phyloP scores from a whole-genome alignment of 2,113 vertebrate genomes.

The Actinemys pallida region DNA sequence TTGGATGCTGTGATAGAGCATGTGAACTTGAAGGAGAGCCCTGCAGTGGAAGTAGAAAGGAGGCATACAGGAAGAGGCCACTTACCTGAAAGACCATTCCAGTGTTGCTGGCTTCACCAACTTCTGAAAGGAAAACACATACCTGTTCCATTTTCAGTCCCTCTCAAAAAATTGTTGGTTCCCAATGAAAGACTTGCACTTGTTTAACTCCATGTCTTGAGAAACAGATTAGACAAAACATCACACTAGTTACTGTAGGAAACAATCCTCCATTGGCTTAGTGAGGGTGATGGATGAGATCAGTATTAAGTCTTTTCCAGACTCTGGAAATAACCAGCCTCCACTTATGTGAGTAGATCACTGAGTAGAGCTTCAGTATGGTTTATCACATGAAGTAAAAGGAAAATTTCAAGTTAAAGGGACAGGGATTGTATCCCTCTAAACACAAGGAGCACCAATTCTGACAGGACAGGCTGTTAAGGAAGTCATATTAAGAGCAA shows the following conservation, averaged over 20 bases:
- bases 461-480: background rate
- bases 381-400: background rate
- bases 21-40: background rate
- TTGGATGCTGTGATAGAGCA: background rate
- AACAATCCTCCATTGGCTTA: background rate
- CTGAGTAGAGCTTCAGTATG: background rate
- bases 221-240: constrained; percentile 49
- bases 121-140: background rate
- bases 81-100: constrained; percentile 30
- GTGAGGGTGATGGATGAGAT: background rate
- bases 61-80: fast-evolving
- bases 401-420: background rate
- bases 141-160: background rate
- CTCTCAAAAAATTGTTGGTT: background rate
- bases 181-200: background rate
- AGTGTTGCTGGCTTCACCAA: background rate
- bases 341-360: background rate
- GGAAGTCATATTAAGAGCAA: background rate
- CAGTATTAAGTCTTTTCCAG: background rate
- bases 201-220: background rate
- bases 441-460: background rate
- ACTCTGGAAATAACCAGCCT: background rate
- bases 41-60: background rate
- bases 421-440: background rate
- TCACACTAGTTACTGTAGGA: constrained; percentile 10